These are phyloP conservation scores for Poliocrania exsul DNA, from an alignment of 2,797 vertebrate species.

Conservation along the genomic window DNA sequence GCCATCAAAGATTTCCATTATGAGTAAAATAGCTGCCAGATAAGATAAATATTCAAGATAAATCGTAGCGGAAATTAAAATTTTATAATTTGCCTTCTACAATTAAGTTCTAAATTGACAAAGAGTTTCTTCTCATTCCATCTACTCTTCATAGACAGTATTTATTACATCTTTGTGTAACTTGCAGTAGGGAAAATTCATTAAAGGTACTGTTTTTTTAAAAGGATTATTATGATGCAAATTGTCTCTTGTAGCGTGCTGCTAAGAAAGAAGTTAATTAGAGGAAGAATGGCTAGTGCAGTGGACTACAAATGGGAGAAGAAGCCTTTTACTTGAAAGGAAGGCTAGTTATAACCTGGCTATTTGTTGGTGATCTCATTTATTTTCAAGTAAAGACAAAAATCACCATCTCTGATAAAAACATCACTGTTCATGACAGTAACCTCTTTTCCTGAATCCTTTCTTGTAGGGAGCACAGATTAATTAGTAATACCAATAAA, in stretches of 20 bases:
- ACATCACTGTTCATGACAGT: background rate
- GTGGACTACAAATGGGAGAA: background rate
- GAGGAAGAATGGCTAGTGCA: background rate
- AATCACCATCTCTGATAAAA: background rate
- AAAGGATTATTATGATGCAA: background rate
- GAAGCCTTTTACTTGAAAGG: background rate
- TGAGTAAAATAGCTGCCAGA: constrained; percentile 57
- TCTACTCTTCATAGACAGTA: constrained; percentile 10
- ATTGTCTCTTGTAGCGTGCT: background rate
- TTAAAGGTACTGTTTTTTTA: background rate
- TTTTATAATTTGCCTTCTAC: constrained; percentile 53
- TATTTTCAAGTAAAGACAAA: background rate
- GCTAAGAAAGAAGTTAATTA: background rate
- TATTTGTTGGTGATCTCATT: background rate
- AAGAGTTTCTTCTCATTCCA: background rate
- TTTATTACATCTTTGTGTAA: constrained; percentile 31
- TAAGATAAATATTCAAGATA: constrained; percentile 57
- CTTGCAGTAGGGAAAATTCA: background rate
- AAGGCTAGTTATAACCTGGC: background rate
- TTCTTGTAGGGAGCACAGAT: background rate
- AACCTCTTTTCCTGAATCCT: background rate
- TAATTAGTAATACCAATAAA: background rate
- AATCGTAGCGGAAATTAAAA: constrained; percentile 55
- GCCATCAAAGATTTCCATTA: constrained; percentile 40
- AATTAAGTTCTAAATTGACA: constrained; percentile 62